Evolutionary conservation across 2,888 invertebrate genomes (phyloP).

Genomic region (Fabriciana adippe): DNA sequence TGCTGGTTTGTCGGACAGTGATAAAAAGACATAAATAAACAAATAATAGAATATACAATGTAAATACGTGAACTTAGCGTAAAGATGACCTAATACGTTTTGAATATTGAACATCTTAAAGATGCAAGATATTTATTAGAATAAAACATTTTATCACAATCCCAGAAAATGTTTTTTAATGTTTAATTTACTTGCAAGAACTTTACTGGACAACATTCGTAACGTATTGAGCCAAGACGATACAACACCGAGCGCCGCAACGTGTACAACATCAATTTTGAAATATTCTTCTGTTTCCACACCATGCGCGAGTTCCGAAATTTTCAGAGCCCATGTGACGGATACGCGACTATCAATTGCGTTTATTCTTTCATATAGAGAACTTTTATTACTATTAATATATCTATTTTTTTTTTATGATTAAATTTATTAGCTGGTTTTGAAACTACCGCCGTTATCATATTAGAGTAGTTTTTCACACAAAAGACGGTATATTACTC

Average conservation of each 20-base stretch:
- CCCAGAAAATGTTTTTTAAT: too few species aligned
- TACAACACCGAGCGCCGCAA: constrained; percentile 26
- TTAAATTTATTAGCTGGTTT: too few species aligned
- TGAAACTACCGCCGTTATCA: too few species aligned
- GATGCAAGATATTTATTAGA: too few species aligned
- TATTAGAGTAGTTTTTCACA: too few species aligned
- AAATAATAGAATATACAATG: constrained; percentile 8
- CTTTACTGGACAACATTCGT: constrained; percentile 18
- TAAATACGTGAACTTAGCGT: neutral
- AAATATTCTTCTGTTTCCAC: constrained; percentile 38
- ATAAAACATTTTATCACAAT: too few species aligned
- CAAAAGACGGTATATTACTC: too few species aligned
- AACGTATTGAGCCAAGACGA: constrained; percentile 29
- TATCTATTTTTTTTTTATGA: too few species aligned
- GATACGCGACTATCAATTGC: constrained; percentile 50
- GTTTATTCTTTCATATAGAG: neutral
- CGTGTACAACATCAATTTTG: constrained; percentile 34
- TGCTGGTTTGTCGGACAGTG: constrained; percentile 15
- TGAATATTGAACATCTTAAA: constrained; percentile 11
- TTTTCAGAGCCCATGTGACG: constrained; percentile 34
- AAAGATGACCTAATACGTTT: constrained; percentile 14
- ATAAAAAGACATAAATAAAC: constrained; percentile 22
- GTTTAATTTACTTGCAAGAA: too few species aligned
- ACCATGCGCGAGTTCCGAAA: constrained; percentile 44
- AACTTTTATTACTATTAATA: too few species aligned